A percentile compares a stretch with the other conserved stretches of the same genome.
Evolutionary conservation across 2,888 invertebrate genomes (phyloP).

Genomic region (Rhagophthalmus giganteus): DNA sequence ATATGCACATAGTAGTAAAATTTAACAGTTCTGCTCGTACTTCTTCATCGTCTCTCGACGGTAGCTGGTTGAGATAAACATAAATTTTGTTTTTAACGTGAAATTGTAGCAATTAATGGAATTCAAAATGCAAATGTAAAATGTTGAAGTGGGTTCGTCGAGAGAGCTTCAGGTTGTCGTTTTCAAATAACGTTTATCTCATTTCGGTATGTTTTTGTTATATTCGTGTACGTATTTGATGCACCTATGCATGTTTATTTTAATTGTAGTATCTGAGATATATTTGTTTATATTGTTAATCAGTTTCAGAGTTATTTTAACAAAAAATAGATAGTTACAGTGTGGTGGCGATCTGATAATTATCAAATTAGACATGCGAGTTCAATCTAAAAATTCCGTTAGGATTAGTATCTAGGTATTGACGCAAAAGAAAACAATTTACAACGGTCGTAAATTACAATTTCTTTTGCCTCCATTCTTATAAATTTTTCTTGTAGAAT

Average conservation of each 20-base stretch:
- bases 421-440: no score
- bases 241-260: neutral
- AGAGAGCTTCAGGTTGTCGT: slow-evolving; percentile 41
- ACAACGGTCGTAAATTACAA: no score
- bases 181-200: slow-evolving; percentile 34
- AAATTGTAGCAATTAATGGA: no score
- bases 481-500: no score
- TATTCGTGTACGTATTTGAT: neutral
- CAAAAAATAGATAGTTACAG: no score
- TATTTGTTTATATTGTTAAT: neutral
- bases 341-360: no score
- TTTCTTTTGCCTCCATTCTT: no score
- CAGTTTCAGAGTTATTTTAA: neutral
- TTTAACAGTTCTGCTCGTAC: slow-evolving; percentile 19
- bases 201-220: slow-evolving; percentile 36
- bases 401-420: no score
- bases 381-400: no score
- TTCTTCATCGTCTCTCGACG: slow-evolving; percentile 2
- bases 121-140: no score
- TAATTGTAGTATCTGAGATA: neutral
- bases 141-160: slow-evolving; percentile 54
- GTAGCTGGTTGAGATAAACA: slow-evolving; percentile 1
- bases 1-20: slow-evolving; percentile 23
- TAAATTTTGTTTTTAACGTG: no score
- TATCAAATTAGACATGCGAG: no score